Percentiles rank a stretch among this genome's conserved stretches.
Evolutionary conservation across 2,797 vertebrate species (phyloP).

Genomic region (Myotis myotis): DNA sequence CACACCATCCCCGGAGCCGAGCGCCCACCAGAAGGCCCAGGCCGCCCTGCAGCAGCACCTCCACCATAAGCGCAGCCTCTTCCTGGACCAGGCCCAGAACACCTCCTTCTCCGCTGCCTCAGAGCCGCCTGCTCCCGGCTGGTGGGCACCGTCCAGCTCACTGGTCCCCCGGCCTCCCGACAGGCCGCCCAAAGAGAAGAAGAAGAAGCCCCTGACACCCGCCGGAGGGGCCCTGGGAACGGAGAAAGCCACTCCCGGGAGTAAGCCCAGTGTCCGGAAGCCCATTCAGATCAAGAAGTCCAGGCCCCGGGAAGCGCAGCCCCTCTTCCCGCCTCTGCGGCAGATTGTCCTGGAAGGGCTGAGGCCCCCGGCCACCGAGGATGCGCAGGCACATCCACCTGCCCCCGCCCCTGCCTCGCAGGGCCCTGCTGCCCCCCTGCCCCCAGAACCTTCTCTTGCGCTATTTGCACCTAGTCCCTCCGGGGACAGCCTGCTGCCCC

Average conservation of each 20-base stretch:
- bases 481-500: constrained; percentile 85
- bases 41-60: constrained; percentile 97
- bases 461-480: constrained; percentile 84
- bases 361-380: constrained; percentile 80
- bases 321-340: constrained; percentile 91
- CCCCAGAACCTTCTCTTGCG: constrained; percentile 81
- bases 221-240: constrained; percentile 80
- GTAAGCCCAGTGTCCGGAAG: constrained; percentile 89
- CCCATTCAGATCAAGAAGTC: constrained; percentile 94
- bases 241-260: constrained; percentile 79
- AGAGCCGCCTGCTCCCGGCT: constrained; percentile 88
- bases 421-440: constrained; percentile 60
- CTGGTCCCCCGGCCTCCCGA: constrained; percentile 86
- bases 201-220: constrained; percentile 87
- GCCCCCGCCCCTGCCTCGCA: constrained; percentile 55
- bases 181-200: constrained; percentile 94
- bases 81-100: constrained; percentile 85
- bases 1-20: constrained; percentile 71
- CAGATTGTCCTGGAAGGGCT: constrained; percentile 89
- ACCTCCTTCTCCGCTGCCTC: constrained; percentile 65
- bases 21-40: constrained; percentile 93
- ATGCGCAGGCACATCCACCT: constrained; percentile 77
- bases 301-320: constrained; percentile 92
- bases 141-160: constrained; percentile 86
- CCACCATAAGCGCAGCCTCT: constrained; percentile 96